phyloP scores from a whole-genome alignment of 2,888 invertebrate species.

The Onchidella celtica region DNA sequence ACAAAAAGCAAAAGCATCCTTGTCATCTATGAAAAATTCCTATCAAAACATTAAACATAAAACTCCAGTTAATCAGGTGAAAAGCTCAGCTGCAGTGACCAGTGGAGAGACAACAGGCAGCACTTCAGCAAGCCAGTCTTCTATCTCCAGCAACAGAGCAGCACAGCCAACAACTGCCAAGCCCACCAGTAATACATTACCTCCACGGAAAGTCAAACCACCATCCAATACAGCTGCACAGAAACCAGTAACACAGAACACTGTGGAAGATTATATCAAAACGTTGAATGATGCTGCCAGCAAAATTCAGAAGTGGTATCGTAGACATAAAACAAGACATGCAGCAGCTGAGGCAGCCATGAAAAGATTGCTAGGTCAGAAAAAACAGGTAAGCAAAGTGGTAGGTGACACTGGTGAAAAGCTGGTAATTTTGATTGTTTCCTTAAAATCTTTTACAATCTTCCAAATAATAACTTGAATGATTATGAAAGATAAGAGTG shows the following conservation, averaged over 20 bases:
- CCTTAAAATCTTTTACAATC: neutral
- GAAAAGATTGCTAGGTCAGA: slow-evolving; percentile 71
- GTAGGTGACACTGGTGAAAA: neutral
- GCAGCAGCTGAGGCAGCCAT: slow-evolving; percentile 74
- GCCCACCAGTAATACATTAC: neutral
- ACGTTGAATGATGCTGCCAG: slow-evolving; percentile 71
- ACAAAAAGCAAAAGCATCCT: slow-evolving; percentile 70
- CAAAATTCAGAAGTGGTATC: slow-evolving; percentile 77
- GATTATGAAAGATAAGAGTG: too few species aligned
- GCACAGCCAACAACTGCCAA: neutral
- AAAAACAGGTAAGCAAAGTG: slow-evolving; percentile 60
- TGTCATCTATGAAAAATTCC: slow-evolving; percentile 77
- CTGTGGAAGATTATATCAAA: slow-evolving; percentile 74
- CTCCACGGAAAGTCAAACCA: neutral
- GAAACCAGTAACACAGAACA: slow-evolving; percentile 56
- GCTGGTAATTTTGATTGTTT: neutral
- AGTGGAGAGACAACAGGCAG: neutral
- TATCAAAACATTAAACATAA: slow-evolving; percentile 79
- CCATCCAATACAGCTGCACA: neutral
- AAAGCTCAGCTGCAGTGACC: slow-evolving; percentile 42
- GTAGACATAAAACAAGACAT: slow-evolving; percentile 62
- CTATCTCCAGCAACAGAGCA: neutral
- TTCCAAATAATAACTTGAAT: neutral
- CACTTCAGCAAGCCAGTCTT: slow-evolving; percentile 1
- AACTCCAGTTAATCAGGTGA: slow-evolving; percentile 77